Evolutionary conservation across 2,888 invertebrate species (phyloP).

Genomic region (Ectobius pallidus): DNA sequence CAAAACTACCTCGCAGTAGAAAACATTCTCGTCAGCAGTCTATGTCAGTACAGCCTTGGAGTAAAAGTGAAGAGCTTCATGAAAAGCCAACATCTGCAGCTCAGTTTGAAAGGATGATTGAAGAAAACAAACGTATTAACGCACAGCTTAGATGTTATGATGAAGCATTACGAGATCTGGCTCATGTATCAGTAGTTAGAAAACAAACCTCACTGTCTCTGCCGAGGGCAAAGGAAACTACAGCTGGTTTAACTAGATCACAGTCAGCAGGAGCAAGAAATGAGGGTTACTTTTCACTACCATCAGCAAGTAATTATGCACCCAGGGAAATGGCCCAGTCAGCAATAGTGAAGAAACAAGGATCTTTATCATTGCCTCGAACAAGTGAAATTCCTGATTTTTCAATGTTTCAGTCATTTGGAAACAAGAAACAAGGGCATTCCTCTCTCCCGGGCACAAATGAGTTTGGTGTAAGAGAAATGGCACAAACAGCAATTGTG

Average conservation of each 20-base stretch:
- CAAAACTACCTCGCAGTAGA: constrained; percentile 35
- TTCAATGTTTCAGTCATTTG: constrained; percentile 30
- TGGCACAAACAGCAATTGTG: constrained; percentile 36
- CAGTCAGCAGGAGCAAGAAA: constrained; percentile 24
- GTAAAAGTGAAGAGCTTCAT: constrained; percentile 40
- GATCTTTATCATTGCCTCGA: constrained; percentile 37
- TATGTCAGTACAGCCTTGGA: constrained; percentile 44
- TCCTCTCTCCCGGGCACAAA: constrained; percentile 37
- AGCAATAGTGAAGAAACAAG: constrained; percentile 39
- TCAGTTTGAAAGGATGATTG: constrained; percentile 38
- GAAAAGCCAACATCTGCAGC: constrained; percentile 36
- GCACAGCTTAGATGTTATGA: constrained; percentile 49
- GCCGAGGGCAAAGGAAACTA: constrained; percentile 22
- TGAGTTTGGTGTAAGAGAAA: constrained; percentile 39
- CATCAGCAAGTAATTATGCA: constrained; percentile 37
- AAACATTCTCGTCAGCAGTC: constrained; percentile 48
- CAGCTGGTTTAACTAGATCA: constrained; percentile 24
- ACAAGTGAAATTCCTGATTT: constrained; percentile 32
- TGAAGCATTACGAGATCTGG: constrained; percentile 48
- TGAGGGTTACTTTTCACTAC: constrained; percentile 17
- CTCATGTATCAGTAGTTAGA: constrained; percentile 44
- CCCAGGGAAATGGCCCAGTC: constrained; percentile 47
- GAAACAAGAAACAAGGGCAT: constrained; percentile 35
- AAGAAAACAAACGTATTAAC: constrained; percentile 46
- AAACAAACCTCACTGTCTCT: constrained; percentile 39